Base-by-base conservation (phyloP, 2,113 vertebrate genomes). In the Nyctibius bracteatus region DNA sequence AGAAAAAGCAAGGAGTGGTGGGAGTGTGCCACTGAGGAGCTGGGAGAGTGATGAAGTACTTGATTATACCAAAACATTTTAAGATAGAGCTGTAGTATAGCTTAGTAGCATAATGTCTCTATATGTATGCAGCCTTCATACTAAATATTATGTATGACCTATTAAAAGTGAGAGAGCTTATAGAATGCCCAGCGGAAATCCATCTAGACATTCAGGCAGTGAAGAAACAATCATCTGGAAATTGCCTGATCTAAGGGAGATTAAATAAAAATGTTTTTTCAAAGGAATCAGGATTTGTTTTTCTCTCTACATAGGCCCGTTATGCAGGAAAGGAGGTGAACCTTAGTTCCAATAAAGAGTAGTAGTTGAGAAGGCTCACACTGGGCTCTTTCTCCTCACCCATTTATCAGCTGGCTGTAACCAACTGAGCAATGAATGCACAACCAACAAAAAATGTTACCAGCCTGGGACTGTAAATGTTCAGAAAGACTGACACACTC, bases 191-290 rank as follows among this genome's bases (percentile, higher is more conserved):
- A 84, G 90, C 8, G 2, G 86, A 95, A 90, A 97, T 88, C 79
- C 39, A 81, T 92, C 71, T 58, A 63, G 71, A 88, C 86, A 92
- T 83, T 55, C 72, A 71, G 72, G 20, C 80, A 61, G 35, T 65
- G 59, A 86, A 81, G 86, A 96, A 95, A 90, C 88, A 79, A 93
- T 96, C 82, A 74, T 88, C 75, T 72, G 72, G 72, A 96, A 94
- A 96, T 86, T 84, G 88, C 82, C 72, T 84, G 72, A 92, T 95
- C 47, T 94, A 59, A 88, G 30, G 74, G 55, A 94, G 35, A 88
- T 86, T 86, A 90, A 81, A 93, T 51, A 87, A 74, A 86, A 92
- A 77, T 44, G 8, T 39, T 86, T 88, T 92, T 67, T 6, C 59
- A 79, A 66, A 92, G 51, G 72, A 80, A 57, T 68, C 8, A 1